phyloP scores from a whole-genome alignment of 2,113 vertebrate genomes.

The Chlamydotis undulata region DNA sequence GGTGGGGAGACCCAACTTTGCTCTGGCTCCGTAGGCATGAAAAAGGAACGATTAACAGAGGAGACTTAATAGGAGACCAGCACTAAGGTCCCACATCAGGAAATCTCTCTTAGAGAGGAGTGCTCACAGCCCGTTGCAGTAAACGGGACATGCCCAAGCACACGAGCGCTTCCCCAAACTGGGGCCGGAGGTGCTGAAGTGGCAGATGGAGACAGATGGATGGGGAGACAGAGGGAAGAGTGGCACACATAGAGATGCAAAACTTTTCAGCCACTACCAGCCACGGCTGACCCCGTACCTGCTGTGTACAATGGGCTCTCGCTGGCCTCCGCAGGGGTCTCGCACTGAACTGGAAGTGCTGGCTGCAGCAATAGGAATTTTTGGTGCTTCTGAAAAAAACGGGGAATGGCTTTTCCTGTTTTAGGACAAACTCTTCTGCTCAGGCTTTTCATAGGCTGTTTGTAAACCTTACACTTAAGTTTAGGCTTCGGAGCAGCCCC shows the following conservation, averaged over 20 bases:
- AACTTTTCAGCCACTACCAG: neutral
- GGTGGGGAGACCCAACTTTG: neutral
- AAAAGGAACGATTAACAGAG: neutral
- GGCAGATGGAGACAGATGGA: neutral
- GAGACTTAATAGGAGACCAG: neutral
- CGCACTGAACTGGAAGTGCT: neutral
- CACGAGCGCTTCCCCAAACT: neutral
- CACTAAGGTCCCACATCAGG: neutral
- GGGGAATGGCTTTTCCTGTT: neutral
- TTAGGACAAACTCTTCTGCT: neutral
- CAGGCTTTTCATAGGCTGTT: neutral
- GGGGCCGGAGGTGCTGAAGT: neutral
- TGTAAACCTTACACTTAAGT: neutral
- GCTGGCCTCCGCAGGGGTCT: neutral
- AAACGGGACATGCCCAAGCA: neutral
- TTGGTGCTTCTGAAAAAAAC: neutral
- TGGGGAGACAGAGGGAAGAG: neutral
- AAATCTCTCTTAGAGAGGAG: neutral
- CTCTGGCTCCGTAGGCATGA: neutral
- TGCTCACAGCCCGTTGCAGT: neutral
- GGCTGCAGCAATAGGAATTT: neutral
- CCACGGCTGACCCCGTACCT: neutral
- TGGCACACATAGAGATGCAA: slow-evolving; percentile 47
- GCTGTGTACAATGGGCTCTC: neutral
- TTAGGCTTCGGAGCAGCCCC: neutral